These are phyloP conservation scores for Copidosoma aretas DNA, from an alignment of 2,888 invertebrate species.

Conservation along the genomic window DNA sequence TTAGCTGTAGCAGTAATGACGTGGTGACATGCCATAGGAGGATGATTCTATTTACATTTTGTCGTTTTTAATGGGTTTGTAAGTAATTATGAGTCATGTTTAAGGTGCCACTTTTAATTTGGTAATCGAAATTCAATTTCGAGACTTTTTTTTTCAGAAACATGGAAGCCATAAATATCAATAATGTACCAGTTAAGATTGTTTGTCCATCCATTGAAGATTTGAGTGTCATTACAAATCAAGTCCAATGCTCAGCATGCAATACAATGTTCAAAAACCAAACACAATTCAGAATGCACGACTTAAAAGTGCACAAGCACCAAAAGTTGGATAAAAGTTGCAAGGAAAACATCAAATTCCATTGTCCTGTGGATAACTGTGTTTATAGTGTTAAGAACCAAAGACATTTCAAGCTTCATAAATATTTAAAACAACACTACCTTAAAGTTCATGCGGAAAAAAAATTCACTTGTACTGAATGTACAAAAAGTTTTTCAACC, in stretches of 20 bases:
- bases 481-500: slow-evolving; percentile 61
- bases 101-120: too few species aligned
- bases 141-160: slow-evolving; percentile 3
- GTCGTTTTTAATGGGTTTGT: too few species aligned
- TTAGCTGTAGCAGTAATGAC: slow-evolving; percentile 22
- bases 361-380: slow-evolving; percentile 57
- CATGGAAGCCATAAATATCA: slow-evolving; percentile 28
- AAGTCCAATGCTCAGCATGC: slow-evolving; percentile 56
- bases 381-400: slow-evolving; percentile 53
- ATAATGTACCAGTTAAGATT: slow-evolving; percentile 42
- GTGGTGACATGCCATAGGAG: slow-evolving; percentile 25
- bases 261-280: slow-evolving; percentile 56
- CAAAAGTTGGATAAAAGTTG: slow-evolving; percentile 52
- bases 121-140: too few species aligned
- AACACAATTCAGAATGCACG: slow-evolving; percentile 56
- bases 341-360: slow-evolving; percentile 55
- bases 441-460: slow-evolving; percentile 62
- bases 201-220: slow-evolving; percentile 57
- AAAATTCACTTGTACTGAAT: slow-evolving; percentile 56
- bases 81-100: too few species aligned
- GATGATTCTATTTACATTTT: background rate
- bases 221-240: slow-evolving; percentile 56
- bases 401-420: slow-evolving; percentile 57
- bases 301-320: slow-evolving; percentile 56
- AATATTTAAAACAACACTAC: slow-evolving; percentile 62